phyloP scores from a whole-genome alignment of 2,113 vertebrate species.

The Cardinalis cardinalis region DNA sequence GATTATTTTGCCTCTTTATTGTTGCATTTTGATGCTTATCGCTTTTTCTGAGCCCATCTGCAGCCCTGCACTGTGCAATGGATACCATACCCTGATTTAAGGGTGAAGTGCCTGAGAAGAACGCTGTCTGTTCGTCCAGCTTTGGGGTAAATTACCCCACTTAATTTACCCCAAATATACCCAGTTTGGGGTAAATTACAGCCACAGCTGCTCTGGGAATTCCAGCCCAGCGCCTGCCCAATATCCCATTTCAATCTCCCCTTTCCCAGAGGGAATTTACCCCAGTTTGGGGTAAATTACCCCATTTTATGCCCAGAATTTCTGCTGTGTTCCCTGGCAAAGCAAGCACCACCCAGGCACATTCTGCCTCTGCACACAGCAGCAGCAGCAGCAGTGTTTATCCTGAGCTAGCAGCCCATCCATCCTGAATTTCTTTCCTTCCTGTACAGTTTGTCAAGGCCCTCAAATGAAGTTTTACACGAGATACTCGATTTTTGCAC shows the following conservation, averaged over 20 bases:
- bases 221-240: too few relatives aligned
- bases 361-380: background rate
- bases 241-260: too few relatives aligned
- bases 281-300: background rate
- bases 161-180: background rate
- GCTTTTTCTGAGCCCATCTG: background rate
- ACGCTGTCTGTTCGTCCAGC: too few relatives aligned
- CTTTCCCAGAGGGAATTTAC: too few relatives aligned
- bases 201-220: too few relatives aligned
- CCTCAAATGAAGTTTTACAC: background rate
- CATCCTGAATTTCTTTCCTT: background rate
- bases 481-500: background rate
- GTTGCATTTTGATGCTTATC: background rate
- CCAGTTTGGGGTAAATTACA: too few relatives aligned
- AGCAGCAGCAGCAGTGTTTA: background rate
- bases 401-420: background rate
- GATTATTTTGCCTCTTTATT: background rate
- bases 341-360: background rate
- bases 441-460: background rate
- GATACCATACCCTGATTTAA: background rate
- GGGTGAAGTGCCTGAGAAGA: background rate
- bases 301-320: background rate
- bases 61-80: accelerated
- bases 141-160: background rate
- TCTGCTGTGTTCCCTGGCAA: background rate